Percentiles rank a stretch among this genome's conserved stretches.
These are phyloP conservation scores for Sebastes dallii DNA, from an alignment of 2,797 vertebrate genomes.

Conservation along the genomic window DNA sequence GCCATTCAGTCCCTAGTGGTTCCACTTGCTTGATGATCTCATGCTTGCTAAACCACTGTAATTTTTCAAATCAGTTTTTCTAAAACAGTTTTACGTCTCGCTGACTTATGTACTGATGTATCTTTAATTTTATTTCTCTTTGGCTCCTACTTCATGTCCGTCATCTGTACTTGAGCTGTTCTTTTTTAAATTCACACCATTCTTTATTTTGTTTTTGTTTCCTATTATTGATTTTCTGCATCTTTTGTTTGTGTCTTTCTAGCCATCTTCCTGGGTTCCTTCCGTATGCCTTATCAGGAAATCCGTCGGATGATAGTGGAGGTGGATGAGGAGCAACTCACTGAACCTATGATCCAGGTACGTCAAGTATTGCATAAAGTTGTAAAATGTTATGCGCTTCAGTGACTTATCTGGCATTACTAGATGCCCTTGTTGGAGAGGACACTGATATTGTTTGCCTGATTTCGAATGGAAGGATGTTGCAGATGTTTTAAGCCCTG, in stretches of 20 bases:
- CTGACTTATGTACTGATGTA: background rate
- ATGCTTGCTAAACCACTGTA: slow-evolving; percentile 15
- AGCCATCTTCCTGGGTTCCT: slow-evolving; percentile 98
- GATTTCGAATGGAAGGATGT: background rate
- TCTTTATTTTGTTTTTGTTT: background rate
- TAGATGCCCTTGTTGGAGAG: background rate
- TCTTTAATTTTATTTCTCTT: slow-evolving; percentile 5
- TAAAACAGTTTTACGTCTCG: slow-evolving; percentile 19
- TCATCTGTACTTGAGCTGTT: background rate
- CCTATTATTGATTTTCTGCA: background rate
- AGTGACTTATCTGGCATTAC: background rate
- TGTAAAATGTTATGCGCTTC: background rate
- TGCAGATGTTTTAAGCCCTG: background rate
- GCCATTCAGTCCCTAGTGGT: slow-evolving; percentile 19
- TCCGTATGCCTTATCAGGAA: slow-evolving; percentile 94
- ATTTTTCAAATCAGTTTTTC: slow-evolving; percentile 26
- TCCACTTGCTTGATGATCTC: slow-evolving; percentile 29
- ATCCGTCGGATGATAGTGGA: slow-evolving; percentile 93
- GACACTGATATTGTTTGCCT: background rate
- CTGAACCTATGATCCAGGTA: slow-evolving; percentile 98
- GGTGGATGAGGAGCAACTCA: slow-evolving; percentile 93
- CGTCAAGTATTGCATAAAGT: background rate
- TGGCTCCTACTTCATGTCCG: background rate
- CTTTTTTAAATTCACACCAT: background rate
- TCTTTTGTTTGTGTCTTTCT: background rate